A percentile compares a stretch with the other conserved stretches of the same genome.
Conservation (phyloP, 37 sponge, comb jelly and placozoan genomes). For the Cladorhizidae sp. region DNA sequence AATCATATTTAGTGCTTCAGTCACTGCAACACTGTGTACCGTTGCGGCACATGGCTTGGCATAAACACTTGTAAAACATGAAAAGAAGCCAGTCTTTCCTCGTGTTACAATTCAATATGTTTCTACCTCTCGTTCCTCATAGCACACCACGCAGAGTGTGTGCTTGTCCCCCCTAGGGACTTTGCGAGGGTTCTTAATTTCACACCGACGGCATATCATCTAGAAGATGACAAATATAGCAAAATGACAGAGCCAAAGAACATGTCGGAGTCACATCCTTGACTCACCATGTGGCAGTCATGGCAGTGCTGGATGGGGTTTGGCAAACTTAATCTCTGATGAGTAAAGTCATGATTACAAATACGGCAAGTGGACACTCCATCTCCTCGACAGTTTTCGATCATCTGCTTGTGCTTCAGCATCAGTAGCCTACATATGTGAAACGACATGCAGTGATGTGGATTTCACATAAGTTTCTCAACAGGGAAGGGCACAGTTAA, state of each 20-base stretch:
- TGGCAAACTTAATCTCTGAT: background rate
- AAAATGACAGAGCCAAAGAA: background rate
- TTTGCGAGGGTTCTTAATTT: background rate
- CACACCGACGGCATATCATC: conserved; percentile 43
- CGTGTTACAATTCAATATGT: too few relatives aligned
- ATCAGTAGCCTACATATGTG: conserved; percentile 13
- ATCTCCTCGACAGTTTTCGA: conserved; percentile 23
- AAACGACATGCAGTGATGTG: too few relatives aligned
- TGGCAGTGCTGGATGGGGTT: conserved; percentile 21
- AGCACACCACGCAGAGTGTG: conserved; percentile 32
- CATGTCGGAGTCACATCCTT: too few relatives aligned
- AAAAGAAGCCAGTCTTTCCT: too few relatives aligned
- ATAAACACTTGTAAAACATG: too few relatives aligned
- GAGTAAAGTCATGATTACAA: conserved; percentile 34
- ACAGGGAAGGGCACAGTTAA: too few relatives aligned
- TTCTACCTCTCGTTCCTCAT: conserved; percentile 28
- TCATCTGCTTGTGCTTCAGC: conserved; percentile 40
- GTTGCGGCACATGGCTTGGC: too few relatives aligned
- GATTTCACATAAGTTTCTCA: too few relatives aligned
- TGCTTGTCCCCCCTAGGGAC: conserved; percentile 5
- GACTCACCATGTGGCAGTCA: conserved; percentile 26
- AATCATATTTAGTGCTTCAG: too few relatives aligned
- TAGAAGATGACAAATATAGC: background rate
- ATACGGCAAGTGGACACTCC: conserved; percentile 35
- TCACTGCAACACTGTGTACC: too few relatives aligned